Evolutionary conservation across 2,888 invertebrate genomes (phyloP).

Genomic region (Lordiphosa andalusiaca): DNA sequence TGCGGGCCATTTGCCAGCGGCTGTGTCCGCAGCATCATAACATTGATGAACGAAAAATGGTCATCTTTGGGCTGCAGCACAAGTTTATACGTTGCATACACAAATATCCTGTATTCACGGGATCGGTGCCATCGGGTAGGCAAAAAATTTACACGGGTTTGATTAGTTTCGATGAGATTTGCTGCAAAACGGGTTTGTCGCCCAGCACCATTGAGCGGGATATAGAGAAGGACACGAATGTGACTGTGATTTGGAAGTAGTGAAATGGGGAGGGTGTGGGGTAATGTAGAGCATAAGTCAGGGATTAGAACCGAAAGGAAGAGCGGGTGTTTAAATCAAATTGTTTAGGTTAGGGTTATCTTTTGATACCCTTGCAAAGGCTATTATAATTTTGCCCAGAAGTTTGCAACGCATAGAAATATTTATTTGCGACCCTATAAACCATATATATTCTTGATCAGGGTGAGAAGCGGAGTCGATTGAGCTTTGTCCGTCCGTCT

Average conservation of each 20-base stretch:
- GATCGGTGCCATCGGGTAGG: conserved; percentile 81
- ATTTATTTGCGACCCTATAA: too few species aligned
- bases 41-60: conserved; percentile 81
- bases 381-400: too few species aligned
- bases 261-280: background rate
- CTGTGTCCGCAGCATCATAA: conserved; percentile 83
- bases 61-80: conserved; percentile 83
- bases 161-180: conserved; percentile 93
- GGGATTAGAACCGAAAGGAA: too few species aligned
- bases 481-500: too few species aligned
- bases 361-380: too few species aligned
- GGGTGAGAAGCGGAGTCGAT: too few species aligned
- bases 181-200: conserved; percentile 89
- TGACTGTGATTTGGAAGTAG: conserved; percentile 90
- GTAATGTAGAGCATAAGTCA: too few species aligned
- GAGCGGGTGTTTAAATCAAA: too few species aligned
- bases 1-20: conserved; percentile 86
- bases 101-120: conserved; percentile 82
- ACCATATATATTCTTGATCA: too few species aligned
- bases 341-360: too few species aligned
- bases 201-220: conserved; percentile 89
- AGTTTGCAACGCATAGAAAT: too few species aligned
- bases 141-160: conserved; percentile 89
- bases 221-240: conserved; percentile 91
- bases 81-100: conserved; percentile 83